A percentile compares a stretch with the other conserved stretches of the same genome.
Evolutionary conservation across 2,797 vertebrate genomes (phyloP).

Genomic region (Trachops cirrhosus): DNA sequence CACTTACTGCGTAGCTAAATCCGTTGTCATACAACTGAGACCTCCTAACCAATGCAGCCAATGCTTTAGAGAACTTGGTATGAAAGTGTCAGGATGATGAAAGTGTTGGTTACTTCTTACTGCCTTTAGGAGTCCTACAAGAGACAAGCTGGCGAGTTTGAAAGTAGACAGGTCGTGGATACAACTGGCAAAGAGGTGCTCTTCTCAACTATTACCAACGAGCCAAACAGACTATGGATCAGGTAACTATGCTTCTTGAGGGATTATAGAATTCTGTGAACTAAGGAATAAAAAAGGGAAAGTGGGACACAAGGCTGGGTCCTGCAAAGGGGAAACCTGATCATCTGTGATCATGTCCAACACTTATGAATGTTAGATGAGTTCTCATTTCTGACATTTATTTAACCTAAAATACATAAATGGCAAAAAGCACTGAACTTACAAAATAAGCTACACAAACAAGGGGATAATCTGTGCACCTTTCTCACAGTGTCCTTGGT

Average conservation of each 20-base stretch:
- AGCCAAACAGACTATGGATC: not conserved
- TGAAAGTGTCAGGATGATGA: not conserved
- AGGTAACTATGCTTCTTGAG: not conserved
- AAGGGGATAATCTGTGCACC: not conserved
- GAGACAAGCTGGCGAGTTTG: not conserved
- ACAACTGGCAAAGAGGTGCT: not conserved
- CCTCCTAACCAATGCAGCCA: not conserved
- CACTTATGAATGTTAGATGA: not conserved
- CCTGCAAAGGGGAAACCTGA: not conserved
- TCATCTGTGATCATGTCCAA: not conserved
- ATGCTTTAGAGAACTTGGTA: not conserved
- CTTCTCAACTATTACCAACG: not conserved
- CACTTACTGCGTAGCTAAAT: not conserved
- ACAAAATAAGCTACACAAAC: not conserved
- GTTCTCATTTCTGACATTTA: not conserved
- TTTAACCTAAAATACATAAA: slow-evolving; percentile 1
- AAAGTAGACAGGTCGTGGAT: not conserved
- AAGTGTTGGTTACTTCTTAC: not conserved
- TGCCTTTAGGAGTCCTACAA: not conserved
- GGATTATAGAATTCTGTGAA: not conserved
- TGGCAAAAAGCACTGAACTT: not conserved
- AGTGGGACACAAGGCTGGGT: not conserved
- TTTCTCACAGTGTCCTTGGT: not conserved
- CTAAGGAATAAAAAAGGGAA: not conserved
- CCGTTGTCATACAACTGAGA: not conserved